Percentiles rank a stretch among this genome's conserved stretches.
phyloP scores from a whole-genome alignment of 2,888 invertebrate genomes.

The Campopleginae sp. region DNA sequence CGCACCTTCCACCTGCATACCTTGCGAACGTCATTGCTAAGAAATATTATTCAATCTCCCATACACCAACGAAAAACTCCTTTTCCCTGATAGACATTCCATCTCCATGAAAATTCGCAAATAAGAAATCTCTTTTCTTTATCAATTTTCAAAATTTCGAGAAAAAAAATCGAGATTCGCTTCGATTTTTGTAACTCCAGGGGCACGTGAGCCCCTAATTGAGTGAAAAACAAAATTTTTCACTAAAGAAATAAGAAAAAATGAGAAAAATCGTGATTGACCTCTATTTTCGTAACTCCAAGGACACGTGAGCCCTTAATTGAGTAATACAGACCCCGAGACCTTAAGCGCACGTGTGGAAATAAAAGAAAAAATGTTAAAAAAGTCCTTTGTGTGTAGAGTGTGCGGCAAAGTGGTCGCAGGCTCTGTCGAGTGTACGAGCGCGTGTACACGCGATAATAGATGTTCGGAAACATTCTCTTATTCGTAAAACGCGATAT shows the following conservation, averaged over 20 bases:
- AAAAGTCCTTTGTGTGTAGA: neutral
- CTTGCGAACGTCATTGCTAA: constrained; percentile 53
- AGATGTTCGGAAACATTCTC: neutral
- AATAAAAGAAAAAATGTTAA: neutral
- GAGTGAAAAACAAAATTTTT: neutral
- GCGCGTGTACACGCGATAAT: constrained; percentile 7
- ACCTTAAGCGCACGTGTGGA: neutral
- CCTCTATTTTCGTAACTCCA: no score
- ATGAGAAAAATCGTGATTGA: no score
- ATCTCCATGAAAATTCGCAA: neutral
- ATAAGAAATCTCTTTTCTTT: no score
- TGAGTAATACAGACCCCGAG: neutral
- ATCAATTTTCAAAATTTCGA: no score
- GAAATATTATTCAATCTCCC: constrained; percentile 12
- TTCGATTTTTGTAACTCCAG: no score
- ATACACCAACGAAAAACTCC: neutral
- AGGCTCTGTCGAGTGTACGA: no score
- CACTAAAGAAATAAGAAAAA: neutral
- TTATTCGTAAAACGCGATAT: constrained; percentile 1
- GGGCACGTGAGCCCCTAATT: no score
- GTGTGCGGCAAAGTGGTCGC: constrained; percentile 48
- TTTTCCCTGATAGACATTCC: neutral
- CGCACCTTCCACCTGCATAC: constrained; percentile 46
- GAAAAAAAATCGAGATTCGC: no score
- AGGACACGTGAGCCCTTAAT: no score